These are phyloP conservation scores for Phoenoteleia sp. DNA, from an alignment of 2,888 invertebrate genomes.

Conservation along the genomic window DNA sequence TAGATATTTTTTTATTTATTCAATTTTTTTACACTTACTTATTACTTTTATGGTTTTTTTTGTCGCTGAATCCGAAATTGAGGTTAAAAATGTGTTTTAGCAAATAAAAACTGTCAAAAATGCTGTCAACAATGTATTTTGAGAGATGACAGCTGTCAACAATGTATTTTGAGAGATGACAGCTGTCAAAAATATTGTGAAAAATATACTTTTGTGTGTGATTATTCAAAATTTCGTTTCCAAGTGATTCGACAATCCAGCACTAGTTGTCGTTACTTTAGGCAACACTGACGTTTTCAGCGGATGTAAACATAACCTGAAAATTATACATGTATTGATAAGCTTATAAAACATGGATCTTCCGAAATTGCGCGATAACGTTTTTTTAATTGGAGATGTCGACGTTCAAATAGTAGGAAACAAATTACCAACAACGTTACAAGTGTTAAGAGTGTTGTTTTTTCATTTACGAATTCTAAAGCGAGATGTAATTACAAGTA, in stretches of 20 bases:
- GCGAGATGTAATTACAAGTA: background rate
- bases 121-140: background rate
- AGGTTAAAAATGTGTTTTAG: too few relatives aligned
- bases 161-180: background rate
- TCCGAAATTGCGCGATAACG: background rate
- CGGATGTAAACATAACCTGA: background rate
- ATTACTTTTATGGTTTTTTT: too few relatives aligned
- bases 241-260: background rate
- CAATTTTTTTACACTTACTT: too few relatives aligned
- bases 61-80: too few relatives aligned
- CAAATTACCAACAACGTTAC: conserved; percentile 12
- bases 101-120: too few relatives aligned
- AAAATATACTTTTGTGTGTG: background rate
- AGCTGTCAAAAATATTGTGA: background rate
- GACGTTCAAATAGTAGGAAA: conserved; percentile 27
- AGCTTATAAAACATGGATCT: too few relatives aligned
- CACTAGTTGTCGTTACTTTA: background rate
- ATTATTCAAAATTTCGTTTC: background rate
- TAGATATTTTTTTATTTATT: too few relatives aligned
- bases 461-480: conserved; percentile 17
- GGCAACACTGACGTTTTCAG: background rate
- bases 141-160: background rate
- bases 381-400: conserved; percentile 24
- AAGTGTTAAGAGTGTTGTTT: conserved; percentile 21
- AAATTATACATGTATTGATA: background rate